phyloP scores from a whole-genome alignment of 2,113 vertebrate genomes.

The Dromiciops gliroides region DNA sequence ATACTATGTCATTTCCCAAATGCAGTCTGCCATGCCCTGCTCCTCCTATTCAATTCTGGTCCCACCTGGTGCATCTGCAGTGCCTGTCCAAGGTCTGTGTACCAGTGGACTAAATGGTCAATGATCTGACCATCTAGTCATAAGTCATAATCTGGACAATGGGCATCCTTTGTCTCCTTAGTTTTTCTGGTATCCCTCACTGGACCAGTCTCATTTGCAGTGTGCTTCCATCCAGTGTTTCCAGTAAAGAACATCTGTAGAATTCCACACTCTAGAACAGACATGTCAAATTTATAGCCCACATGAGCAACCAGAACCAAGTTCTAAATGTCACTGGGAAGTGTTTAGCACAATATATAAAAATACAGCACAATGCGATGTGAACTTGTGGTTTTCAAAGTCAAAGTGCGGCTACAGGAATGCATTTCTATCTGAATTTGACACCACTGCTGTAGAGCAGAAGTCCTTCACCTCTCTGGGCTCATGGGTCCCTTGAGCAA shows the following conservation, averaged over 20 bases:
- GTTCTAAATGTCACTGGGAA: not conserved
- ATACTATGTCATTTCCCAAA: not conserved
- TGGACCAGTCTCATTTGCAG: not conserved
- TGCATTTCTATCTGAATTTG: not conserved
- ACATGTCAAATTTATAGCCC: not conserved
- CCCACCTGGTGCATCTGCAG: not conserved
- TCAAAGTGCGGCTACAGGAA: not conserved
- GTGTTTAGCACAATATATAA: not conserved
- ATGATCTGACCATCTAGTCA: not conserved
- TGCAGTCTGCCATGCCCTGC: not conserved
- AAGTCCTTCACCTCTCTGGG: not conserved
- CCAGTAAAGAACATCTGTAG: not conserved
- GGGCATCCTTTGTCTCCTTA: not conserved
- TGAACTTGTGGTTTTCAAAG: not conserved
- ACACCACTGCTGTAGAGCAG: not conserved
- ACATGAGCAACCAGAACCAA: not conserved
- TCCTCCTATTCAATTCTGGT: not conserved
- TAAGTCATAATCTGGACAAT: not conserved
- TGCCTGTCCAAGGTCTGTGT: not conserved
- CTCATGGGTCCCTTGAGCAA: not conserved
- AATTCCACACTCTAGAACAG: not conserved
- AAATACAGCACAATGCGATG: not conserved
- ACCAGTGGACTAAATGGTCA: not conserved
- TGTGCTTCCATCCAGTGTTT: not conserved
- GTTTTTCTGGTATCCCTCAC: not conserved